Evolutionary conservation across 92 coral and sea anemone species (phyloP).

Genomic region (Heteractis magnifica): DNA sequence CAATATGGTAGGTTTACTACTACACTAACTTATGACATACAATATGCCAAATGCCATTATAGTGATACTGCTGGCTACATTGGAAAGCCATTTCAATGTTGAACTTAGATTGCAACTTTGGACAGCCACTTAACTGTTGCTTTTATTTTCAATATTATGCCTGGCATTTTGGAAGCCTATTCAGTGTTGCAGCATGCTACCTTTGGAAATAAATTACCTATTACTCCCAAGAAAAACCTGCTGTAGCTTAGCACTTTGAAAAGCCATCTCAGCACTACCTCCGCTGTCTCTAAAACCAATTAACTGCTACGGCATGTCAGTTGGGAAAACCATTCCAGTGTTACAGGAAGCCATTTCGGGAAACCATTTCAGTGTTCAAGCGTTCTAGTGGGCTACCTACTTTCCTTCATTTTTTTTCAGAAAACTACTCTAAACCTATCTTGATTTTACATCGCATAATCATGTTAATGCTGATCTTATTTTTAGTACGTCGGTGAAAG

Average conservation of each 20-base stretch:
- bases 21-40: no score
- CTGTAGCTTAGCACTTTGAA: no score
- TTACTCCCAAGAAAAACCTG: not conserved
- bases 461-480: not conserved
- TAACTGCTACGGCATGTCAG: not conserved
- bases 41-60: no score
- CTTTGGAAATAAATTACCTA: no score
- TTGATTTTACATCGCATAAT: not conserved
- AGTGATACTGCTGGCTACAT: no score
- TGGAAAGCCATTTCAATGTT: not conserved
- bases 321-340: not conserved
- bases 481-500: slow-evolving; percentile 95
- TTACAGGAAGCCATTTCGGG: not conserved
- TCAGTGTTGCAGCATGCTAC: not conserved
- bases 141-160: no score
- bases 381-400: no score
- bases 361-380: not conserved
- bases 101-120: no score
- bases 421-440: no score
- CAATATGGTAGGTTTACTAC: slow-evolving; percentile 75
- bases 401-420: not conserved
- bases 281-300: no score
- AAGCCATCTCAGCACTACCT: no score
- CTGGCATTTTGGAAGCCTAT: not conserved
- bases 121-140: no score